Percentiles rank a stretch among this genome's conserved stretches.
phyloP scores from a whole-genome alignment of 1,140 invertebrate species.

The Acromyrmex charruanus region DNA sequence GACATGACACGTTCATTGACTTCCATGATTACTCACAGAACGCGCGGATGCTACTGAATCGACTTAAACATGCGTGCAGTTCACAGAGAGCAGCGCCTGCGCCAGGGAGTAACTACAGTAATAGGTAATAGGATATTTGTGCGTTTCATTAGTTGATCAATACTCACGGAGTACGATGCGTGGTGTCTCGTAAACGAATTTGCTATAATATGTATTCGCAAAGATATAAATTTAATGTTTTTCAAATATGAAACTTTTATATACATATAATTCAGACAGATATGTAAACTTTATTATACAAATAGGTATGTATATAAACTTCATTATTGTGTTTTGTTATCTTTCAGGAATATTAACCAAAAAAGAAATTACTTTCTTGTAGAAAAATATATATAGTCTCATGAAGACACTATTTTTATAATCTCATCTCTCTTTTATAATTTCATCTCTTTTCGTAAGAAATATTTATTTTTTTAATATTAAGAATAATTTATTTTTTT shows the following conservation, averaged over 20 bases:
- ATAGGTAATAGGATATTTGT: slow-evolving; percentile 2
- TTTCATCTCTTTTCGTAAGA: neutral
- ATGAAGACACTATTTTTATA: neutral
- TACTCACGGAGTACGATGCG: neutral
- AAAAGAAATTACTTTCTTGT: neutral
- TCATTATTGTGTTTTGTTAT: no score
- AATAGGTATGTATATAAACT: no score
- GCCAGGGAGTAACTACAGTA: neutral
- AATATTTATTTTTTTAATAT: neutral
- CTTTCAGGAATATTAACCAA: neutral
- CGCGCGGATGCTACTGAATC: slow-evolving; percentile 1
- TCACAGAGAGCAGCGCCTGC: slow-evolving; percentile 22
- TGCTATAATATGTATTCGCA: neutral
- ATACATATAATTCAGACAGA: no score
- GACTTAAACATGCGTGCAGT: neutral
- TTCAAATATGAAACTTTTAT: neutral
- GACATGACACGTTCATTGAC: neutral
- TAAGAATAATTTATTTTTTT: neutral
- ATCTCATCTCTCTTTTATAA: no score
- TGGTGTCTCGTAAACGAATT: neutral
- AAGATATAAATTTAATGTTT: neutral
- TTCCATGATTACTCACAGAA: slow-evolving; percentile 10
- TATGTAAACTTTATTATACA: no score
- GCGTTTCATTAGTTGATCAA: slow-evolving; percentile 31
- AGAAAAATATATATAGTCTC: neutral